Percentiles rank a stretch among this genome's conserved stretches.
Conservation (phyloP, 30 jellyfish, hydroid and myxozoan species). For the Hydractinia symbiolongicarpus region DNA sequence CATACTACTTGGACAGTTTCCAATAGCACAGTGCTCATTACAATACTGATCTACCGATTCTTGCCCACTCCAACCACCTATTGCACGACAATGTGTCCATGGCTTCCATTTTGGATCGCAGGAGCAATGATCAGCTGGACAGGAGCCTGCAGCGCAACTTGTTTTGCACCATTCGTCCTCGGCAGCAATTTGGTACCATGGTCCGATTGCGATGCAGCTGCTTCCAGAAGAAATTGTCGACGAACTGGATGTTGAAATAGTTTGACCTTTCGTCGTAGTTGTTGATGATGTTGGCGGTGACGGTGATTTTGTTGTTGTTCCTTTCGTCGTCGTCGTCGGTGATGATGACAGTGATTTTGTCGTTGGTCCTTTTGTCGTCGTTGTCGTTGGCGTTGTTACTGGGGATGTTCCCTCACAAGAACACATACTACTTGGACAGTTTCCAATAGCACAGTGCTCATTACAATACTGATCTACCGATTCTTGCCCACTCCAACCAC, state of each 20-base stretch:
- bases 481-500: slow-evolving; percentile 38
- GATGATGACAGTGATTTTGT: slow-evolving; percentile 5
- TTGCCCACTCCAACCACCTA: slow-evolving; percentile 38
- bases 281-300: not conserved
- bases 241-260: slow-evolving; percentile 4
- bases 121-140: slow-evolving; percentile 4
- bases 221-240: not conserved
- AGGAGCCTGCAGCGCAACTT: slow-evolving; percentile 2
- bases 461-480: slow-evolving; percentile 66
- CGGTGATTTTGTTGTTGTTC: slow-evolving; percentile 2
- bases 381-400: slow-evolving; percentile 10
- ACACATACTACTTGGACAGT: slow-evolving; percentile 57
- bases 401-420: not conserved
- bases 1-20: slow-evolving; percentile 55
- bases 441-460: slow-evolving; percentile 59
- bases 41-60: slow-evolving; percentile 66
- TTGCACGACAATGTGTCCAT: slow-evolving; percentile 46
- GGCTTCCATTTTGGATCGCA: slow-evolving; percentile 23
- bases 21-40: slow-evolving; percentile 56
- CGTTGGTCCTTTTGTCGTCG: slow-evolving; percentile 35
- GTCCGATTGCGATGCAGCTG: not conserved
- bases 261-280: not conserved
- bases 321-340: slow-evolving; percentile 23
- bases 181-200: not conserved
- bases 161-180: slow-evolving; percentile 13